Conservation (phyloP, 2,113 vertebrate genomes). For the Buteo buteo region DNA sequence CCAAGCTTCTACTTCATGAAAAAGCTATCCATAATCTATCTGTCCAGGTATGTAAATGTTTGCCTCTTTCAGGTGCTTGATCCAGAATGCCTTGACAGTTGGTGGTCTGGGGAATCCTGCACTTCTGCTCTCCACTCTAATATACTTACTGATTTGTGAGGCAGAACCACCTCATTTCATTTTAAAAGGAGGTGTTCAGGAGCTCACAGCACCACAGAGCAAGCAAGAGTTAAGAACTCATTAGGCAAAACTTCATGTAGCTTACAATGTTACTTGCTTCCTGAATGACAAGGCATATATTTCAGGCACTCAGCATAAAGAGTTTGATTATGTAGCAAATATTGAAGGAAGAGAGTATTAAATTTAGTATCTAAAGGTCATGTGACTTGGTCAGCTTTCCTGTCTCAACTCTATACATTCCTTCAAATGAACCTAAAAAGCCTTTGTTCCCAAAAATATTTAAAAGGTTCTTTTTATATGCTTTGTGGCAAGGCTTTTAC, state of each 20-base stretch:
- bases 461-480: background rate
- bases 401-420: background rate
- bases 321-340: background rate
- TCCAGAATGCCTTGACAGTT: background rate
- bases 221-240: background rate
- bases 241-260: background rate
- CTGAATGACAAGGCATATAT: background rate
- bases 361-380: background rate
- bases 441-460: background rate
- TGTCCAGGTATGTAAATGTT: fast-evolving
- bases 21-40: background rate
- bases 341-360: background rate
- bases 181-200: background rate
- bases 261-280: background rate
- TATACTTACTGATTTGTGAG: background rate
- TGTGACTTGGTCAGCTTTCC: background rate
- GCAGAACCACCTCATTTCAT: background rate
- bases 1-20: background rate
- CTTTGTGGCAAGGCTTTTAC: background rate
- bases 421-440: background rate
- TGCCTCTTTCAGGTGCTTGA: background rate
- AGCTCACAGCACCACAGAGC: background rate
- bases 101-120: background rate
- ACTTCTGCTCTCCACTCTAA: background rate
- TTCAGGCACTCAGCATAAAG: background rate